Evolutionary conservation across 2,797 vertebrate species (phyloP), one percentile per base, ranked within the genome.

Genomic region (Siniperca scherzeri): DNA sequence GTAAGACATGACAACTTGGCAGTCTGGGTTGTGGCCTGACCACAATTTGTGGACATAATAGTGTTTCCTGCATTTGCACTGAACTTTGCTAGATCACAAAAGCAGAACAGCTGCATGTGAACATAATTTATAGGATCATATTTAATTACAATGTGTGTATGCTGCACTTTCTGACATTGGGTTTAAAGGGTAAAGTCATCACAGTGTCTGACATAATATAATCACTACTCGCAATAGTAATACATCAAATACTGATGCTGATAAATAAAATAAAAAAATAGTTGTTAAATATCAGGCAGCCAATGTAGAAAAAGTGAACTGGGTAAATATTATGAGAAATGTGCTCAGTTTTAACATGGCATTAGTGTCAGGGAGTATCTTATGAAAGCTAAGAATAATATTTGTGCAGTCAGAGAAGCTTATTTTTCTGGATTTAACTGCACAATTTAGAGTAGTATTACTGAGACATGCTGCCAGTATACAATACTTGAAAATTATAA

Each of bases 311-410:
- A 67, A 61, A 7, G 48, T 17, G 13, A 76, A 30, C 11, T 42
- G 33, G 13, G 64, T 70, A 70, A 69, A 81, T 74, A 70, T 78
- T 44, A 17, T 79, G 46, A 61, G 38, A 78, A 61, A 65, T 55
- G 33, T 46, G 36, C 57, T 74, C 4, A 6, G 62, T 48, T 76
- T 40, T 33, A 61, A 56, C 56, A 22, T 52, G 33, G 61, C 44
- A 33, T 61, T 53, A 46, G 17, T 67, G 64, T 65, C 67, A 30
- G n/a, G 30, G 16, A 40, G 48, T 25, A 5, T 55, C 25, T 66
- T 56, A 52, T 55, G 38, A 25, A 48, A 61, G 33, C 52, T 0
- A 25, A 60, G 7, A 56, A 70, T 44, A 57, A 70, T 69, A 38
- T 79, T 73, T 67, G 33, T 73, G 46, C 36, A 55, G 61, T 50